Evolutionary conservation across 2,113 vertebrate species (phyloP).

Genomic region (Vidua chalybeata): DNA sequence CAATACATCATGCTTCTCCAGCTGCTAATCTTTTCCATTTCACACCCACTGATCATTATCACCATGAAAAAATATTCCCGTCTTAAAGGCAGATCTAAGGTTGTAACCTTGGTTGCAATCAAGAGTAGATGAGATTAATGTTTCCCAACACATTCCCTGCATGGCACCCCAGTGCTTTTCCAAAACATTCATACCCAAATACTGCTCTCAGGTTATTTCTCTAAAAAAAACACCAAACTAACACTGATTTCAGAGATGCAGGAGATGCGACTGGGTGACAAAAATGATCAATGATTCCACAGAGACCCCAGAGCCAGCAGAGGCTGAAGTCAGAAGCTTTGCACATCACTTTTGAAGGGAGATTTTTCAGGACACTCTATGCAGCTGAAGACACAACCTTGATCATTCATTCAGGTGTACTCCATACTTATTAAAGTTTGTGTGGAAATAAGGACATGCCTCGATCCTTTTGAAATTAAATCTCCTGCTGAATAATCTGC

Average conservation of each 20-base stretch:
- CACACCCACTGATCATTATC: conserved; percentile 51
- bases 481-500: not conserved
- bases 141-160: not conserved
- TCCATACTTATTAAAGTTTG: not conserved
- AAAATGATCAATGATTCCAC: not conserved
- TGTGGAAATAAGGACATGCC: not conserved
- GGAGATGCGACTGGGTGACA: not conserved
- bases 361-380: not conserved
- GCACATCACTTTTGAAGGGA: not conserved
- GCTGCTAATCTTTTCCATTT: conserved; percentile 53
- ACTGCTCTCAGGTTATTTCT: not conserved
- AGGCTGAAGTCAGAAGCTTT: not conserved
- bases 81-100: conserved; percentile 54
- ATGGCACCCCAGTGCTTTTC: not conserved
- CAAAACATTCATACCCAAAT: not conserved
- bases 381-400: not conserved
- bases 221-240: not conserved
- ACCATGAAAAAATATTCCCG: not conserved
- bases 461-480: not conserved
- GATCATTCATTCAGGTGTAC: not conserved
- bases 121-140: not conserved
- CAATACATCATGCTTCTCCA: conserved; percentile 24
- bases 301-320: not conserved
- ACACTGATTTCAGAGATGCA: not conserved
- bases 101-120: conserved; percentile 1